A percentile compares a stretch with the other conserved stretches of the same genome.
phyloP scores from a whole-genome alignment of 1,140 invertebrate species.

The Zaprionus nigranus region DNA sequence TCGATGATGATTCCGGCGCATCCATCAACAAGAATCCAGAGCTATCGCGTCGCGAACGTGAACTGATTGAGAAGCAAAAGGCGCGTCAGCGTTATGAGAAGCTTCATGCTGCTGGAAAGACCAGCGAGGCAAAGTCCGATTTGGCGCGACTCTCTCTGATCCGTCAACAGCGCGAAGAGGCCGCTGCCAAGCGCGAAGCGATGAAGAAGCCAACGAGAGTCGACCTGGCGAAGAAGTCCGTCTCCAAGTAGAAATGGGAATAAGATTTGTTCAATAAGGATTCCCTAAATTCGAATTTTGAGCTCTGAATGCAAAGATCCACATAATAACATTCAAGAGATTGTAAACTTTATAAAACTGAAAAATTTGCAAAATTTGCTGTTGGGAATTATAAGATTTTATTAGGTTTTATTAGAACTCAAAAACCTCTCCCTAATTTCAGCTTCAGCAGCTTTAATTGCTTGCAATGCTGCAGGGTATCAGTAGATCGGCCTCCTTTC shows the following conservation, averaged over 20 bases:
- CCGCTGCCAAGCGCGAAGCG: conserved; percentile 94
- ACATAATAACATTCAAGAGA: too few relatives aligned
- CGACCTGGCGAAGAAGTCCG: conserved; percentile 48
- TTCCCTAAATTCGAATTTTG: too few relatives aligned
- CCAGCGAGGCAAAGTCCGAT: conserved; percentile 97
- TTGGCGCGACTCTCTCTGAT: conserved; percentile 95
- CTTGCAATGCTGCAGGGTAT: conserved; percentile 53
- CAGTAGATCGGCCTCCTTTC: conserved; percentile 15
- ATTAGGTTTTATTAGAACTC: too few relatives aligned
- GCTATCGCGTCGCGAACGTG: conserved; percentile 91
- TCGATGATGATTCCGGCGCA: conserved; percentile 86
- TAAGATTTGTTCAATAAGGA: too few relatives aligned
- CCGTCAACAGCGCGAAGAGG: conserved; percentile 96
- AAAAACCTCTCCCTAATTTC: too few relatives aligned
- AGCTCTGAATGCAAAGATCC: too few relatives aligned
- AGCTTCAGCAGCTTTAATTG: too few relatives aligned
- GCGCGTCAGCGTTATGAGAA: conserved; percentile 95
- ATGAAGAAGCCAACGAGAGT: conserved; percentile 88
- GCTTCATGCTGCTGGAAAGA: conserved; percentile 96
- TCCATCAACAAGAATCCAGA: conserved; percentile 88
- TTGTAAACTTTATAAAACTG: neutral
- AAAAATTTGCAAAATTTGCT: neutral
- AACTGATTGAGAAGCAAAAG: conserved; percentile 96
- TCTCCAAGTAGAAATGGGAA: conserved; percentile 43
- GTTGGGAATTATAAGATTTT: too few relatives aligned